Evolutionary conservation across 2,888 invertebrate genomes (phyloP).

Genomic region (Troglohyphantes excavatus): DNA sequence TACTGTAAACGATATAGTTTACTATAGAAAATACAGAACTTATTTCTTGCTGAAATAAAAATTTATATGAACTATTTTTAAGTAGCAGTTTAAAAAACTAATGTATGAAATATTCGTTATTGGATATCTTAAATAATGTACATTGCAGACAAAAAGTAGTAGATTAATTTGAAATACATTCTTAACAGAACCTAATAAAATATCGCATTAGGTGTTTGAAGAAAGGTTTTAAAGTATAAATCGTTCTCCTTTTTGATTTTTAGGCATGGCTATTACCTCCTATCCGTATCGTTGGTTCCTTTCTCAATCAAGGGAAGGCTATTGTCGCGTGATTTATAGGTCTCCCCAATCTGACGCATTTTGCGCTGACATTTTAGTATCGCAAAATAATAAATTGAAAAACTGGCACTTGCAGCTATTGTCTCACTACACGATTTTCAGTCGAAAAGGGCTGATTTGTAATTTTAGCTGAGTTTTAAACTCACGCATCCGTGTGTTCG

Average conservation of each 20-base stretch:
- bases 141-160: no score
- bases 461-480: not conserved
- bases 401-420: slow-evolving; percentile 23
- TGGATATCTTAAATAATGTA: no score
- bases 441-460: not conserved
- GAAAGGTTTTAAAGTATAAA: not conserved
- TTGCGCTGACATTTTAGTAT: slow-evolving; percentile 34
- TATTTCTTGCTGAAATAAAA: no score
- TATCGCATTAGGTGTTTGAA: not conserved
- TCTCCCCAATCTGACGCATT: not conserved
- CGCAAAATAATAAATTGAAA: slow-evolving; percentile 10
- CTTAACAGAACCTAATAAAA: slow-evolving; percentile 12
- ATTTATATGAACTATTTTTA: no score
- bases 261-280: no score
- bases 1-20: no score
- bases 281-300: not conserved
- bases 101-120: no score
- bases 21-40: no score
- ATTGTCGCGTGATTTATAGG: slow-evolving; percentile 22
- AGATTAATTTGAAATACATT: no score
- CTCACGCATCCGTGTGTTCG: slow-evolving; percentile 3
- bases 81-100: no score
- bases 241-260: no score
- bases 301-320: slow-evolving; percentile 12
- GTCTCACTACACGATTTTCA: slow-evolving; percentile 13